Base-by-base conservation (phyloP, 2,888 invertebrate species). In the Drosophila buzzatii region DNA sequence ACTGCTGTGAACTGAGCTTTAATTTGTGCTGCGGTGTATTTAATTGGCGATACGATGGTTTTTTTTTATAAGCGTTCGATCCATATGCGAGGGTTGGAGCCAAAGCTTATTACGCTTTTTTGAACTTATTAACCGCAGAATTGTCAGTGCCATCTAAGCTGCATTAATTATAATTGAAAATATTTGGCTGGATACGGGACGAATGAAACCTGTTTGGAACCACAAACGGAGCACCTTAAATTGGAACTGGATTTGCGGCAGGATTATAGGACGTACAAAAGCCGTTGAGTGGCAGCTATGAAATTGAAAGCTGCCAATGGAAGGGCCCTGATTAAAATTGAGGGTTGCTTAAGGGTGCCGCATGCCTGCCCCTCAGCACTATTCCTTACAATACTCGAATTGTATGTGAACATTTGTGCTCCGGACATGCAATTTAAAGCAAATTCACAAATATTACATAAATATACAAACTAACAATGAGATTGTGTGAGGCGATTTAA, bases 111-210 rank as follows among this genome's bases (percentile, higher is more conserved):
- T 73, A 70, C 64, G 75, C 69, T 80, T 31, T 62, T 55, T 55
- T 73, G 71, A 70, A 60, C 71, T 69, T 60, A 63, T 72, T 64
- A 70, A 72, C 77, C 79, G 68, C 69, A 65, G 76, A 63, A 78
- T 80, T 80, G 76, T 83, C 78, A 85, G 69, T 73, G 71, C 55
- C 63, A 70, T 72, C 68, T 79, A 56, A 74, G 74, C 79, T 68
- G 72, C 41, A 73, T 82, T 73, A 70, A 69, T 81, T 83, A 71
- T 81, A 86, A 83, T 83, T 76, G 68, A 68, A 81, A 70, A 62
- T 69, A 44, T 65, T 57, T 23, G 12, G 12, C 8, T 9, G 33
- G 20, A 9, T n/a, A 55, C 12, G 41, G 41, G 55, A 55, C 60
- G 44, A 23, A 6, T 27, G 42, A 27, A 27, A 35, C 18, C 49